A percentile compares a stretch with the other conserved stretches of the same genome.
These are phyloP conservation scores for Fulica atra DNA, from an alignment of 2,113 vertebrate species.

Conservation along the genomic window DNA sequence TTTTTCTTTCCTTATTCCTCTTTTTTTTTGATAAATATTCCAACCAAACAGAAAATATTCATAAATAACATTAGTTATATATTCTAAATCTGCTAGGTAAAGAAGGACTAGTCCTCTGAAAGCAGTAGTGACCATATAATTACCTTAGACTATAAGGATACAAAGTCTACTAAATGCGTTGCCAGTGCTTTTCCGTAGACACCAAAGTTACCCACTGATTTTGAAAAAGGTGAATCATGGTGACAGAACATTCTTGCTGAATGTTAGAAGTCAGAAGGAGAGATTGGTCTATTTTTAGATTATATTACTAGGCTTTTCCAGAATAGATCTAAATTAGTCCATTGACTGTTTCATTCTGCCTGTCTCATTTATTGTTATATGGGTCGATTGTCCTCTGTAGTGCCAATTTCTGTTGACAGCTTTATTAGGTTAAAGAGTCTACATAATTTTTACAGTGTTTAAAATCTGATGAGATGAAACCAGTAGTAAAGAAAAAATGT, in stretches of 20 bases:
- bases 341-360: not conserved
- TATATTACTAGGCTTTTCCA: not conserved
- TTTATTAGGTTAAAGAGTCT: not conserved
- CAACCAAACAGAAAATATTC: not conserved
- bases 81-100: not conserved
- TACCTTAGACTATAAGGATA: not conserved
- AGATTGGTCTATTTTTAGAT: not conserved
- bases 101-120: not conserved
- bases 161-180: not conserved
- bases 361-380: not conserved
- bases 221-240: not conserved
- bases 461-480: not conserved
- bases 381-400: not conserved
- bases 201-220: not conserved
- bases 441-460: not conserved
- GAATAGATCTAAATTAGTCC: not conserved
- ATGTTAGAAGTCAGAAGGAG: not conserved
- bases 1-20: not conserved
- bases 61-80: not conserved
- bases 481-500: not conserved
- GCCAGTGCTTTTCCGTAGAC: not conserved
- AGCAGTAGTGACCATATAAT: not conserved
- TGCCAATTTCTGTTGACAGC: not conserved
- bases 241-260: not conserved
- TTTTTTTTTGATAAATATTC: not conserved